Percentiles rank a stretch among this genome's conserved stretches.
These are phyloP conservation scores for Charanyca ferruginea DNA, from an alignment of 2,888 invertebrate genomes.

Conservation along the genomic window DNA sequence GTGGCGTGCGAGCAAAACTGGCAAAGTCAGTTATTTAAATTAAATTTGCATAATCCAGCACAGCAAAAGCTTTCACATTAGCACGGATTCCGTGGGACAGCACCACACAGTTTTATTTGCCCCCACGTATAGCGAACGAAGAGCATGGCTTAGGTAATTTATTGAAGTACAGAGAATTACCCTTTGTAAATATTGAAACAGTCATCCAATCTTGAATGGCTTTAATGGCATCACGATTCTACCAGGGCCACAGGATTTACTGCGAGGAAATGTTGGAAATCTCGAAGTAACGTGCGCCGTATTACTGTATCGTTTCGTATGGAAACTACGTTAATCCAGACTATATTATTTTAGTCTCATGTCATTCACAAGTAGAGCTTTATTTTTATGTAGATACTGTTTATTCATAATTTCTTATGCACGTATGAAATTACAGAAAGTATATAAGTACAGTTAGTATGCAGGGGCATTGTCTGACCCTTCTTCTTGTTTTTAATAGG, in stretches of 20 bases:
- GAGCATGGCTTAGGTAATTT: slow-evolving; percentile 51
- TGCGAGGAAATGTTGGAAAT: slow-evolving; percentile 38
- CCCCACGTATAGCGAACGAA: slow-evolving; percentile 24
- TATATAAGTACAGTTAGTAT: too few species aligned
- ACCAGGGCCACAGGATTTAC: slow-evolving; percentile 33
- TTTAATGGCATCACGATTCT: slow-evolving; percentile 45
- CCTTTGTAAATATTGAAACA: slow-evolving; percentile 59
- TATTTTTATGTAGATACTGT: neutral
- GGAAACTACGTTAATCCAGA: slow-evolving; percentile 17
- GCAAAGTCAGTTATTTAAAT: slow-evolving; percentile 80
- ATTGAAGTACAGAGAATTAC: slow-evolving; percentile 54
- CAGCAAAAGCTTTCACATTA: slow-evolving; percentile 79
- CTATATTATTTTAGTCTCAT: slow-evolving; percentile 15
- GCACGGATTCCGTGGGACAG: slow-evolving; percentile 69
- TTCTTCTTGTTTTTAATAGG: neutral
- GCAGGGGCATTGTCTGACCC: neutral
- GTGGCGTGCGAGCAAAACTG: slow-evolving; percentile 67
- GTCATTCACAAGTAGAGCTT: neutral
- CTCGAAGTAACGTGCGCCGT: slow-evolving; percentile 22
- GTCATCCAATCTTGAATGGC: slow-evolving; percentile 51
- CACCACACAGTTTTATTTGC: slow-evolving; percentile 52
- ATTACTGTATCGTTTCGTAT: slow-evolving; percentile 31
- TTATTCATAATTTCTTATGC: neutral
- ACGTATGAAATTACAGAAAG: too few species aligned
- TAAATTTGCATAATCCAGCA: slow-evolving; percentile 82